A percentile compares a stretch with the other conserved stretches of the same genome.
Evolutionary conservation across 2,797 vertebrate species (phyloP).

Genomic region (Artibeus lituratus): DNA sequence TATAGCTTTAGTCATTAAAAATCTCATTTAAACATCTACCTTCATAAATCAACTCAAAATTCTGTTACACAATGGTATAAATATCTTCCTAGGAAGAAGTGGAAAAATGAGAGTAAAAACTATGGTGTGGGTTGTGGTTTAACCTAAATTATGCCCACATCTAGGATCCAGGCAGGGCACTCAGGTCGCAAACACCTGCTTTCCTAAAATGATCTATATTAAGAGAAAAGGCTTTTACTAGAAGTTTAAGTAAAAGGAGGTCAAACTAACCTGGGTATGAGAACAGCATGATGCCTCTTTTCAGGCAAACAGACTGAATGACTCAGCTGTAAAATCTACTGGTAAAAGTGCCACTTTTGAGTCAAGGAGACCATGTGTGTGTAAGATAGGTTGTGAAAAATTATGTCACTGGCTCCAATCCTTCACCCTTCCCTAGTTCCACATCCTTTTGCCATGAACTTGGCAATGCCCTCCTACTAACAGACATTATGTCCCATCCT

Average conservation of each 20-base stretch:
- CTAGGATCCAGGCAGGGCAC: not conserved
- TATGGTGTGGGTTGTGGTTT: not conserved
- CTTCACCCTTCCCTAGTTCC: not conserved
- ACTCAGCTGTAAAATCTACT: not conserved
- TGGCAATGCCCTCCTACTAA: not conserved
- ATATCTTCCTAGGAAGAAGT: not conserved
- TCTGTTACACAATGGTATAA: not conserved
- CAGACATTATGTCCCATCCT: not conserved
- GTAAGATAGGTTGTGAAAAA: not conserved
- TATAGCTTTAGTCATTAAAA: not conserved
- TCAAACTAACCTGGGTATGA: not conserved
- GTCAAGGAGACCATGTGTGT: not conserved
- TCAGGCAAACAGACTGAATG: not conserved
- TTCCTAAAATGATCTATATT: not conserved
- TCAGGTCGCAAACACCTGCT: not conserved
- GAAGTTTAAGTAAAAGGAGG: not conserved
- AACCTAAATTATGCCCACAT: not conserved
- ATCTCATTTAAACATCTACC: not conserved
- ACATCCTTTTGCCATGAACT: not conserved
- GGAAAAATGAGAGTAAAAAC: not conserved
- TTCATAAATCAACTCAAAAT: constrained; percentile 23
- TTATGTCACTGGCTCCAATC: not conserved
- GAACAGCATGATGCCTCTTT: not conserved
- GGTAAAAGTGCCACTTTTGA: not conserved
- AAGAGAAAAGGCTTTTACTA: not conserved